phyloP scores from a whole-genome alignment of 2,113 vertebrate species.

The Triplophysa dalaica region DNA sequence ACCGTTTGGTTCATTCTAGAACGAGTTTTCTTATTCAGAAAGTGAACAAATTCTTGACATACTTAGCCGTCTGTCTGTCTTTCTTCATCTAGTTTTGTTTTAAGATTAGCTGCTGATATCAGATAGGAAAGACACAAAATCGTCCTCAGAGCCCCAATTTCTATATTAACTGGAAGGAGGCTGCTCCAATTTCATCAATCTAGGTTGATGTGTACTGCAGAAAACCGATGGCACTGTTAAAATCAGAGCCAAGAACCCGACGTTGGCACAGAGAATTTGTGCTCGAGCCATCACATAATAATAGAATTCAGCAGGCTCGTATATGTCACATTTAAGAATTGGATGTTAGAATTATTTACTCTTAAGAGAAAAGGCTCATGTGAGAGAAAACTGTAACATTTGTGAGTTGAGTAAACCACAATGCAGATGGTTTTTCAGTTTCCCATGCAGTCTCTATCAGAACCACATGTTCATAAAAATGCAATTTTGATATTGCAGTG shows the following conservation, averaged over 20 bases:
- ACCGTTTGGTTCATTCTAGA: background rate
- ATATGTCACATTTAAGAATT: background rate
- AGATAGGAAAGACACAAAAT: slow-evolving; percentile 26
- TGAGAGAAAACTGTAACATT: no score
- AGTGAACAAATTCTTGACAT: slow-evolving; percentile 17
- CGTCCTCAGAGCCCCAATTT: slow-evolving; percentile 46
- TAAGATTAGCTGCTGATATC: slow-evolving; percentile 37
- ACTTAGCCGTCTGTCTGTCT: slow-evolving; percentile 8
- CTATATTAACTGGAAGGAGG: slow-evolving; percentile 51
- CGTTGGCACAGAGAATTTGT: slow-evolving; percentile 46
- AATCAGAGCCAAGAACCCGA: slow-evolving; percentile 45
- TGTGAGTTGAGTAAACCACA: no score
- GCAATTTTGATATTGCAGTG: slow-evolving; percentile 6
- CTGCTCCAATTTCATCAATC: slow-evolving; percentile 60
- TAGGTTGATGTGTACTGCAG: slow-evolving; percentile 63
- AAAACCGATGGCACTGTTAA: slow-evolving; percentile 55
- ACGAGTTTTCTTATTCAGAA: no score
- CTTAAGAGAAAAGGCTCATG: background rate
- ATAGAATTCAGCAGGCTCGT: background rate
- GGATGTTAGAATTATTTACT: background rate
- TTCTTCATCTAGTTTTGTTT: slow-evolving; percentile 23
- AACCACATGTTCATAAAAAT: background rate
- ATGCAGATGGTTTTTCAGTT: no score
- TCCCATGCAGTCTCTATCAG: background rate
- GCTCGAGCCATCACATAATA: slow-evolving; percentile 33